Evolutionary conservation across 1,140 invertebrate species (phyloP).

Genomic region (Drosophila teissieri): DNA sequence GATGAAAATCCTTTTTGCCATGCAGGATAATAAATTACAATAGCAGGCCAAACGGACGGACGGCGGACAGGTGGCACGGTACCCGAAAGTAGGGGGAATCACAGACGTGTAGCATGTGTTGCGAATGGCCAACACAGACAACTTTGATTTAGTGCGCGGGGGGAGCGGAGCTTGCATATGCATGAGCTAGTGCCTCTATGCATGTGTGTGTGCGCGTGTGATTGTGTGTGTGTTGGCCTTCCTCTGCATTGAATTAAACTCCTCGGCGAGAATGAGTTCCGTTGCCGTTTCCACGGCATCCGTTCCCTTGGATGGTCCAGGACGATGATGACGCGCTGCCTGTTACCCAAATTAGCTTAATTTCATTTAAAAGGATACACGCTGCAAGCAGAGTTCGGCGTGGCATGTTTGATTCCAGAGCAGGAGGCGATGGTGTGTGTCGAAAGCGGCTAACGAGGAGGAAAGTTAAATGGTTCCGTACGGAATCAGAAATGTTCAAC

Average conservation of each 20-base stretch:
- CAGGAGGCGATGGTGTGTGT: neutral
- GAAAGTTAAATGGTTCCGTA: slow-evolving; percentile 39
- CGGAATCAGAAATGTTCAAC: slow-evolving; percentile 43
- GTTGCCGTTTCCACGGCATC: slow-evolving; percentile 14
- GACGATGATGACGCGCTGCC: slow-evolving; percentile 52
- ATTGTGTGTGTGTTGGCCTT: neutral
- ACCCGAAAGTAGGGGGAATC: slow-evolving; percentile 7
- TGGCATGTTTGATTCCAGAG: slow-evolving; percentile 22
- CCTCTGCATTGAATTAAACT: slow-evolving; percentile 54
- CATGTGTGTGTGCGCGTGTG: too few relatives aligned
- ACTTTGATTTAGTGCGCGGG: slow-evolving; percentile 55
- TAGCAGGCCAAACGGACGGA: slow-evolving; percentile 22
- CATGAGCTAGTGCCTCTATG: slow-evolving; percentile 24
- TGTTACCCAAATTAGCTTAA: slow-evolving; percentile 79
- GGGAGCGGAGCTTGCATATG: slow-evolving; percentile 32
- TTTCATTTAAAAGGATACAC: slow-evolving; percentile 79
- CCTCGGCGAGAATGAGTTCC: slow-evolving; percentile 50
- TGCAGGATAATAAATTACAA: slow-evolving; percentile 83
- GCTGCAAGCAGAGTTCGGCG: slow-evolving; percentile 28
- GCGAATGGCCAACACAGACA: slow-evolving; percentile 57
- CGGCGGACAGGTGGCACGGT: slow-evolving; percentile 22
- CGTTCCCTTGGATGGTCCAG: slow-evolving; percentile 13
- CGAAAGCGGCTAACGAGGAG: slow-evolving; percentile 28
- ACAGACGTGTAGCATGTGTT: slow-evolving; percentile 54
- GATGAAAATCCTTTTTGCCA: slow-evolving; percentile 82